Percentiles rank a stretch among this genome's conserved stretches.
Conservation (phyloP, 2,797 vertebrate species). For the Strix occidentalis region DNA sequence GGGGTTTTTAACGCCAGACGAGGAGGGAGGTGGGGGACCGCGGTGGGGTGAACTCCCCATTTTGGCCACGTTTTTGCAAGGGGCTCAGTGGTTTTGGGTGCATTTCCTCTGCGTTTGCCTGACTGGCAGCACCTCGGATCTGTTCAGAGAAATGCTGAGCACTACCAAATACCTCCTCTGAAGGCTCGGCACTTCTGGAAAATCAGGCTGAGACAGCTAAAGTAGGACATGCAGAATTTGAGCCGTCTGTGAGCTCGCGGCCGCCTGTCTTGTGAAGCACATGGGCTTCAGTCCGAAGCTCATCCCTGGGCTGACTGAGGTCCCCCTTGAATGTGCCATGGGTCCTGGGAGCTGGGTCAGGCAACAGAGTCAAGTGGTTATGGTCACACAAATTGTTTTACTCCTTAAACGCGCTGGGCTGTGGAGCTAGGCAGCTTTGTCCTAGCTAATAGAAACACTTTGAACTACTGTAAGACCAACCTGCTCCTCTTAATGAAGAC, state of each 20-base stretch:
- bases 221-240: slow-evolving; percentile 32
- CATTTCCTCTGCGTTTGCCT: not conserved
- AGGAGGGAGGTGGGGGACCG: not conserved
- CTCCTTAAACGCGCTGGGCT: not conserved
- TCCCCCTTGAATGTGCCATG: not conserved
- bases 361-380: not conserved
- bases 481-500: not conserved
- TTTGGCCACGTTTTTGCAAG: not conserved
- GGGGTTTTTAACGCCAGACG: not conserved
- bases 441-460: not conserved
- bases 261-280: not conserved
- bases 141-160: slow-evolving; percentile 17
- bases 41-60: not conserved
- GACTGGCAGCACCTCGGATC: not conserved
- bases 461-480: not conserved
- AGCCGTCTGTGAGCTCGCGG: not conserved
- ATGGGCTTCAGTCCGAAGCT: not conserved
- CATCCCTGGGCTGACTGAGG: not conserved
- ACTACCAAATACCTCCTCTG: slow-evolving; percentile 4
- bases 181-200: slow-evolving; percentile 32
- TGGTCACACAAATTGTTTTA: not conserved
- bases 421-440: not conserved
- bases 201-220: slow-evolving; percentile 51
- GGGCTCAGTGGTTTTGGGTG: not conserved
- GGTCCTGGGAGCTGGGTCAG: not conserved